Percentiles rank a stretch among this genome's conserved stretches.
Evolutionary conservation across 2,888 invertebrate genomes (phyloP).

Genomic region (Tolmerus cingulatus): DNA sequence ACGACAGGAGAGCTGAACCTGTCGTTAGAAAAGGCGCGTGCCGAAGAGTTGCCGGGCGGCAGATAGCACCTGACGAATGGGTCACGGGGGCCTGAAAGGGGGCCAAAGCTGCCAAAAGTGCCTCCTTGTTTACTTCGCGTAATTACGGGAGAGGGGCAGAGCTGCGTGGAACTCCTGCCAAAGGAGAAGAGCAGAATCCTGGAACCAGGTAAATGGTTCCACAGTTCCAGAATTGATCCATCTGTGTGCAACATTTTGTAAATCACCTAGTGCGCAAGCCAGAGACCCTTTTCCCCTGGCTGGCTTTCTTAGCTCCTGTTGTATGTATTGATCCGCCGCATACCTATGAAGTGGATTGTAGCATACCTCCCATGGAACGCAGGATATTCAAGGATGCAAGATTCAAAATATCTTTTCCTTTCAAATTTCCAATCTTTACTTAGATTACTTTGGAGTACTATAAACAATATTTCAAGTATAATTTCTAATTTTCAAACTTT

Average conservation of each 20-base stretch:
- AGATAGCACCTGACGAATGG: neutral
- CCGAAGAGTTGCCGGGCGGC: neutral
- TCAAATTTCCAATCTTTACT: neutral
- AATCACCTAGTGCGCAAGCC: neutral
- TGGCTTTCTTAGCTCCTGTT: neutral
- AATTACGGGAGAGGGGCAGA: neutral
- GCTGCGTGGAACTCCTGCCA: neutral
- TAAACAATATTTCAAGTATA: no score
- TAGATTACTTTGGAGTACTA: no score
- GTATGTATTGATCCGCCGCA: slow-evolving; percentile 17
- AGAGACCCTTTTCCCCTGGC: neutral
- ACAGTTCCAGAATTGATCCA: neutral
- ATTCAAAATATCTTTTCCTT: neutral
- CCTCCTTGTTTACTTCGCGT: neutral
- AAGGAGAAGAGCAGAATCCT: neutral
- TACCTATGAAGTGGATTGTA: neutral
- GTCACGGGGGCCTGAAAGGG: neutral
- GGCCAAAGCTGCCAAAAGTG: slow-evolving; percentile 6
- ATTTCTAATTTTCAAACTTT: no score
- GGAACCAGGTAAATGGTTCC: neutral
- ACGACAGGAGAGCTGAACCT: neutral
- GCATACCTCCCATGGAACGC: slow-evolving; percentile 3
- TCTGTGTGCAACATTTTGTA: neutral
- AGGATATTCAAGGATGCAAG: neutral
- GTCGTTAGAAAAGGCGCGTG: neutral